Evolutionary conservation across 2,797 vertebrate species (phyloP), one percentile per base, ranked within the genome.

Genomic region (Myotis daubentonii): DNA sequence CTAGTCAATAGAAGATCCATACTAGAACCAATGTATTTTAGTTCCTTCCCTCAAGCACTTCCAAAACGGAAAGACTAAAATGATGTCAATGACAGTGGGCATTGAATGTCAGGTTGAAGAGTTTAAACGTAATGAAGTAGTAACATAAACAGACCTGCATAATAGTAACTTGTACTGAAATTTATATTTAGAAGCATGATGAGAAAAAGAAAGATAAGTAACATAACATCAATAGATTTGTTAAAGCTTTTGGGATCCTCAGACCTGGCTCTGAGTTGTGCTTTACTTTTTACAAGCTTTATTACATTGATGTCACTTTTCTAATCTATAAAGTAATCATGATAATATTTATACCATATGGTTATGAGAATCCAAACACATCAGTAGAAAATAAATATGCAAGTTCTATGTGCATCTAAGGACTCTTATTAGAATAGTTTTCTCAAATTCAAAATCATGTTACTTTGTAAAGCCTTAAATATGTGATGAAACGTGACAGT

Each of bases 41-140:
- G 12, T 6, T 78, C 44, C 20, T 30, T 36, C 2, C 65, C 30
- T 82, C 20, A 85, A 86, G 23, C 33, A 68, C n/a, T 82, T 49
- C 47, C 41, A 62, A 85, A 96, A 41, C 20, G 23, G 20, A 96
- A 92, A 93, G 51, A 66, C 6, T 75, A 89, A 83, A 36, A 68
- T 22, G 55, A 7, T 74, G n/a, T 60, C 72, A 81, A 13, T 49
- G 47, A 87, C n/a, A 74, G 23, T 41, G 55, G 23, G 19, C 30
- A 60, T 0, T 36, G 10, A 86, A 80, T 71, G 28, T 82, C 20
- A 53, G 10, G 22, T 76, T 25, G 20, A 95, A 90, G 78, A 51
- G 38, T 62, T 93, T 51, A 47, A 11, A 86, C 11, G 62, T 83
- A 83, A 33, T 74, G 62, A 78, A 89, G 30, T 62, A 70, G 30